phyloP scores from a whole-genome alignment of 2,113 vertebrate species.

The Melanocharis versteri region DNA sequence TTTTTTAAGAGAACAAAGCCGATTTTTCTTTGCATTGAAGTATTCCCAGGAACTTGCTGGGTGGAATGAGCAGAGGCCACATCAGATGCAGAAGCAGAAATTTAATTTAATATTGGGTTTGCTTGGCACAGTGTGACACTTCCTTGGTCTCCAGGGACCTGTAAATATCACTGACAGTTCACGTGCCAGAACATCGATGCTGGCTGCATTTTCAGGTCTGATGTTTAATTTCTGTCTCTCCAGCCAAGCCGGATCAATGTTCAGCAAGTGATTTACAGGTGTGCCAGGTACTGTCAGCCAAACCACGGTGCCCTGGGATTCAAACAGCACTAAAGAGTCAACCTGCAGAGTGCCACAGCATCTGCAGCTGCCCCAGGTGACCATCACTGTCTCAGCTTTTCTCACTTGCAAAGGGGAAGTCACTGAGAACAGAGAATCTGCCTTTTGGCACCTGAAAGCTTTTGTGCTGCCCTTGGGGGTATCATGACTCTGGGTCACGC shows the following conservation, averaged over 20 bases:
- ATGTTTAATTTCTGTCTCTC: not conserved
- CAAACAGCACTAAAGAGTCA: constrained; percentile 25
- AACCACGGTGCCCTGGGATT: constrained; percentile 49
- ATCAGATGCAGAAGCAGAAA: not conserved
- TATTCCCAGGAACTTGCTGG: not conserved
- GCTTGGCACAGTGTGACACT: not conserved
- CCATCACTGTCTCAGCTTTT: not conserved
- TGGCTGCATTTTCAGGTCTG: not conserved
- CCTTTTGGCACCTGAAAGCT: not conserved
- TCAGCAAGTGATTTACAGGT: constrained; percentile 52
- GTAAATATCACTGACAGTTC: not conserved
- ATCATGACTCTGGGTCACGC: rapidly evolving
- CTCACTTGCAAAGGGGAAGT: not conserved
- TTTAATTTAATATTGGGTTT: not conserved
- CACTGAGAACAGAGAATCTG: not conserved
- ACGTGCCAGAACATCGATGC: not conserved
- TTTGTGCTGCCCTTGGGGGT: not conserved
- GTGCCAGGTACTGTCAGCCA: constrained; percentile 49
- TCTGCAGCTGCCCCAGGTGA: not conserved
- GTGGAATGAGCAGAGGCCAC: not conserved
- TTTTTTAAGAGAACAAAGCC: not conserved
- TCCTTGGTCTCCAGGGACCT: not conserved
- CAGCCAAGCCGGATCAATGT: constrained; percentile 22
- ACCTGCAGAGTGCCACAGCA: constrained; percentile 40
- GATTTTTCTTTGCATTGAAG: not conserved